Percentiles rank a stretch among this genome's conserved stretches.
Conservation (phyloP, 2,888 invertebrate genomes). For the Cryptocephalus primarius region DNA sequence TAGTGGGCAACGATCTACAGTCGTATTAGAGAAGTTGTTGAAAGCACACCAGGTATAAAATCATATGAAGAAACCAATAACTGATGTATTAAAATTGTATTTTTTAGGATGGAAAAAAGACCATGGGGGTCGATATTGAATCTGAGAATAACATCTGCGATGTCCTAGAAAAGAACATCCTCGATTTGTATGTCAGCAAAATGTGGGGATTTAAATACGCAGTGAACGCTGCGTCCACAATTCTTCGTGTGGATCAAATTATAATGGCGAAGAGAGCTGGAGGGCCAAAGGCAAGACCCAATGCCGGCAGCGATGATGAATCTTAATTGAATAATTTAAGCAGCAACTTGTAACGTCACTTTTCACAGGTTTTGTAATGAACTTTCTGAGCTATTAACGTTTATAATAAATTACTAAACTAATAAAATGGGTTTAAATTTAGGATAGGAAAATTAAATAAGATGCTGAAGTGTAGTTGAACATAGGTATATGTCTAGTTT, state of each 20-base stretch:
- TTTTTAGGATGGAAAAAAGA: constrained; percentile 58
- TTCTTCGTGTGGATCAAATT: constrained; percentile 91
- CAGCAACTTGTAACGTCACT: too few species aligned
- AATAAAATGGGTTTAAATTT: too few species aligned
- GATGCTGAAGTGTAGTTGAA: too few species aligned
- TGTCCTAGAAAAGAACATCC: constrained; percentile 63
- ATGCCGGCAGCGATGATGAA: constrained; percentile 63
- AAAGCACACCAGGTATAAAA: constrained; percentile 70
- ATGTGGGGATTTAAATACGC: constrained; percentile 95
- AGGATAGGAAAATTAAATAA: too few species aligned
- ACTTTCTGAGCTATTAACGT: too few species aligned
- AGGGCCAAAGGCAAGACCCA: constrained; percentile 71
- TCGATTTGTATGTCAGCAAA: constrained; percentile 78
- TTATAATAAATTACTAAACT: too few species aligned
- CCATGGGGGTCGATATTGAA: constrained; percentile 76
- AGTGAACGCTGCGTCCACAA: constrained; percentile 82
- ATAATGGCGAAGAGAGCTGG: constrained; percentile 98
- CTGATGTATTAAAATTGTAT: not conserved
- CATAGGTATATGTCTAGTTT: too few species aligned
- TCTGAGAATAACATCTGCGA: constrained; percentile 64
- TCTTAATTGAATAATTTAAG: constrained; percentile 14
- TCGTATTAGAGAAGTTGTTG: constrained; percentile 78
- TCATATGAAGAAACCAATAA: not conserved
- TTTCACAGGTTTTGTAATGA: too few species aligned
- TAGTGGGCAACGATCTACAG: constrained; percentile 80